phyloP scores from a whole-genome alignment of 2,888 invertebrate genomes.

The Tachina grossa region DNA sequence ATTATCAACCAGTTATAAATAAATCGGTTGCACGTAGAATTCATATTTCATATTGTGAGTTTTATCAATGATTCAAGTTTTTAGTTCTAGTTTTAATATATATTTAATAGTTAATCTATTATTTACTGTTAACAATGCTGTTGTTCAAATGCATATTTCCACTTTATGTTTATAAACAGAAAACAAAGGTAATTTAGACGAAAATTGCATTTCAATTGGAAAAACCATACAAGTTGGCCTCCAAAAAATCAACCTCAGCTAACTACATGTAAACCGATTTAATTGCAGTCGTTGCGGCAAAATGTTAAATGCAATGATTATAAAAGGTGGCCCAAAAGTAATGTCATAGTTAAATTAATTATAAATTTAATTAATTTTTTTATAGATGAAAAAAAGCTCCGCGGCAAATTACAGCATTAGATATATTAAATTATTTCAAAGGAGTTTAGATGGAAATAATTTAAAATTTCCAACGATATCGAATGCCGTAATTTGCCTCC shows the following conservation, averaged over 20 bases:
- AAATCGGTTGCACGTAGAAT: neutral
- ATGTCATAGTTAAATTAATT: no score
- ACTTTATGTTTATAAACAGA: slow-evolving; percentile 4
- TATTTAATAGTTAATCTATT: neutral
- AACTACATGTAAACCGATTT: slow-evolving; percentile 63
- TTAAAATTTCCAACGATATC: no score
- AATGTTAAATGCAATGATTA: slow-evolving; percentile 31
- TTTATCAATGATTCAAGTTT: no score
- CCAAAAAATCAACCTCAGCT: slow-evolving; percentile 53
- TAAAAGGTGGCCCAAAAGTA: no score
- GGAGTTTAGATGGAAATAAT: no score
- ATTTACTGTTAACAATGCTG: neutral
- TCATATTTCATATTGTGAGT: neutral
- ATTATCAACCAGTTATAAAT: no score
- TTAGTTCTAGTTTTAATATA: neutral
- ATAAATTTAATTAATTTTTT: no score
- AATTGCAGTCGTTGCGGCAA: slow-evolving; percentile 55
- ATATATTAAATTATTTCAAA: no score
- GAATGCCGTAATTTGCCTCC: no score
- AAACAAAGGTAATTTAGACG: slow-evolving; percentile 18
- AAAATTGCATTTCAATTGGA: slow-evolving; percentile 46
- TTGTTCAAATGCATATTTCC: slow-evolving; percentile 11
- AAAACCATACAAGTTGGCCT: slow-evolving; percentile 62
- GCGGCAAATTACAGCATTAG: no score
- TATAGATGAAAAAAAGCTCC: no score